These are phyloP conservation scores for Ptilodon capucinus DNA, from an alignment of 2,888 invertebrate genomes.

Conservation along the genomic window DNA sequence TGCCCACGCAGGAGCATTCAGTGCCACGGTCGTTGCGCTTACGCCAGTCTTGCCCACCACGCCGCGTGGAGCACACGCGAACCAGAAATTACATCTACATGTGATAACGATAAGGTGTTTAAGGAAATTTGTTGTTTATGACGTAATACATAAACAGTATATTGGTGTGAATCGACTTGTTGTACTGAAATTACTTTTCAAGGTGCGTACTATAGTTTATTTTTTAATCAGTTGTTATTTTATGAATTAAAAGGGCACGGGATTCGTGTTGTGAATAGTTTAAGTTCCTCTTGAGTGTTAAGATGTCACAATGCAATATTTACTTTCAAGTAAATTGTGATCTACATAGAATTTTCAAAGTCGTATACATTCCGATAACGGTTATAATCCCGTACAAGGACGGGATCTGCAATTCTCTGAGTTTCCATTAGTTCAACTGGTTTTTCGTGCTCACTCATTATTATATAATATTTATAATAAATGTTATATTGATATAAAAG, in stretches of 20 bases:
- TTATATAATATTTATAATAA: too few species aligned
- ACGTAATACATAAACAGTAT: constrained; percentile 12
- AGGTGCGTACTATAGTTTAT: constrained; percentile 21
- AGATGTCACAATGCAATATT: too few species aligned
- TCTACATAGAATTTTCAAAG: background rate
- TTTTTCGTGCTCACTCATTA: too few species aligned
- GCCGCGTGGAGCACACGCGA: constrained; percentile 28
- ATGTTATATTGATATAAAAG: too few species aligned
- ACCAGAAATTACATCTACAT: constrained; percentile 12
- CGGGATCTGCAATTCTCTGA: too few species aligned
- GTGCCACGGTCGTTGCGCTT: constrained; percentile 44
- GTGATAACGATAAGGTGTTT: constrained; percentile 23
- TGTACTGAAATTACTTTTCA: constrained; percentile 7
- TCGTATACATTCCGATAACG: constrained; percentile 3
- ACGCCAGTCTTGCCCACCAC: constrained; percentile 41
- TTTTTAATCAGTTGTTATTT: background rate
- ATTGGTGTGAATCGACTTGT: constrained; percentile 5
- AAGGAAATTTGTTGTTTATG: constrained; percentile 16
- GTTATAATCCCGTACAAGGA: background rate
- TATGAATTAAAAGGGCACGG: background rate
- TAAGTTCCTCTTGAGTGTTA: background rate
- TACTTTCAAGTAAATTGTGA: background rate
- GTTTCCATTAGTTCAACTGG: too few species aligned
- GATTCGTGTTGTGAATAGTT: background rate
- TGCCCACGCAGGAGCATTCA: constrained; percentile 43